Percentiles rank a stretch among this genome's conserved stretches.
Conservation (phyloP, 1,140 invertebrate species). For the Dendroctonus ponderosae region DNA sequence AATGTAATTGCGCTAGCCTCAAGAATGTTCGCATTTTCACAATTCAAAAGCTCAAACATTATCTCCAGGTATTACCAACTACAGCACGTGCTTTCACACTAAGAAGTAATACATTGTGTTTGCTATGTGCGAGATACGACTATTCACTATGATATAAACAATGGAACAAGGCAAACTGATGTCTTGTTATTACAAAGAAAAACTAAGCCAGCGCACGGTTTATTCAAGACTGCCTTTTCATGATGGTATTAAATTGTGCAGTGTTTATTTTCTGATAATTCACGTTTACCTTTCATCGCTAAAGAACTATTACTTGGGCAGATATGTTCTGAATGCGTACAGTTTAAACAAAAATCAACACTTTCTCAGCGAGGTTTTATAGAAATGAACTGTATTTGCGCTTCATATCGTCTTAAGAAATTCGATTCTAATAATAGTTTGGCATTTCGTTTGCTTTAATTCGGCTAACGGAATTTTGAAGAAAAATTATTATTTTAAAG, state of each 20-base stretch:
- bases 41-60: no score
- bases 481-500: no score
- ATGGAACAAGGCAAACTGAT: constrained; percentile 11
- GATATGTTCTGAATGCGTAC: not conserved
- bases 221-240: not conserved
- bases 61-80: no score
- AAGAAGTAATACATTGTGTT: constrained; percentile 4
- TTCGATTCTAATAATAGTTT: no score
- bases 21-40: no score
- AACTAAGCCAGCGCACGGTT: not conserved
- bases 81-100: no score
- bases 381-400: no score
- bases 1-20: no score
- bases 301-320: not conserved
- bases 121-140: constrained; percentile 4
- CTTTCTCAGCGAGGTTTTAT: not conserved
- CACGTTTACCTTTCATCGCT: not conserved
- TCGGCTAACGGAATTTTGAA: no score
- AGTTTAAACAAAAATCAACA: not conserved
- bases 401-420: no score
- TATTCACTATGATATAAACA: constrained; percentile 14
- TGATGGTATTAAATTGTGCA: not conserved
- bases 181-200: constrained; percentile 8
- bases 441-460: no score
- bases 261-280: not conserved